These are phyloP conservation scores for Euleptes europaea DNA, from an alignment of 2,113 vertebrate species.

Conservation along the genomic window DNA sequence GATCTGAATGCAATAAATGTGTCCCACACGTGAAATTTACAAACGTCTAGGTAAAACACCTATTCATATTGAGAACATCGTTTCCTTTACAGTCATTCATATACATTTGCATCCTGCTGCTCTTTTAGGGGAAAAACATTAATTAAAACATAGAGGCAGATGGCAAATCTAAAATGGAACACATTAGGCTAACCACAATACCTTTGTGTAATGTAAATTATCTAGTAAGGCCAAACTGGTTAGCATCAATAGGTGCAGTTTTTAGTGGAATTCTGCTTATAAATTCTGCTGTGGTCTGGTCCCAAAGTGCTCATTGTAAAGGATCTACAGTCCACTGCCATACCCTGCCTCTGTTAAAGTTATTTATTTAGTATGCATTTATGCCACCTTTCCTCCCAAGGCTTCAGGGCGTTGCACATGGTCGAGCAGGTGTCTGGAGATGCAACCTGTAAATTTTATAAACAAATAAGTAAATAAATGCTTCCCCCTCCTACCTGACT, in stretches of 20 bases:
- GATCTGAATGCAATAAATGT: background rate
- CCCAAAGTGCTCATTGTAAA: background rate
- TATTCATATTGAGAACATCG: background rate
- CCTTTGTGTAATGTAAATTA: conserved; percentile 10
- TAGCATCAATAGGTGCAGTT: background rate
- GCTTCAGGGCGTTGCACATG: no score
- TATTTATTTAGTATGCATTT: no score
- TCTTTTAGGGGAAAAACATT: background rate
- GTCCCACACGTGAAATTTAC: background rate
- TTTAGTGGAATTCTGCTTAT: background rate
- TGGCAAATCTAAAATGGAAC: conserved; percentile 13
- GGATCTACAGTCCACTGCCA: no score
- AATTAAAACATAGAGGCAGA: conserved; percentile 15
- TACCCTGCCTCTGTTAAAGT: no score
- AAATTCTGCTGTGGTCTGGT: background rate
- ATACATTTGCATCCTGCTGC: background rate
- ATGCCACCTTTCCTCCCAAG: no score
- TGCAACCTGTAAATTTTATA: no score
- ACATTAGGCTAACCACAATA: background rate
- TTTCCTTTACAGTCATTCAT: background rate
- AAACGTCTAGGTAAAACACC: background rate
- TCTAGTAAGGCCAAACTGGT: background rate
- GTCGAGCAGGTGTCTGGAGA: no score
- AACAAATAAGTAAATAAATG: no score
- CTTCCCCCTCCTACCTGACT: no score